Evolutionary conservation across 2,888 invertebrate species (phyloP).

Genomic region (Ptycholaimellus sp.): DNA sequence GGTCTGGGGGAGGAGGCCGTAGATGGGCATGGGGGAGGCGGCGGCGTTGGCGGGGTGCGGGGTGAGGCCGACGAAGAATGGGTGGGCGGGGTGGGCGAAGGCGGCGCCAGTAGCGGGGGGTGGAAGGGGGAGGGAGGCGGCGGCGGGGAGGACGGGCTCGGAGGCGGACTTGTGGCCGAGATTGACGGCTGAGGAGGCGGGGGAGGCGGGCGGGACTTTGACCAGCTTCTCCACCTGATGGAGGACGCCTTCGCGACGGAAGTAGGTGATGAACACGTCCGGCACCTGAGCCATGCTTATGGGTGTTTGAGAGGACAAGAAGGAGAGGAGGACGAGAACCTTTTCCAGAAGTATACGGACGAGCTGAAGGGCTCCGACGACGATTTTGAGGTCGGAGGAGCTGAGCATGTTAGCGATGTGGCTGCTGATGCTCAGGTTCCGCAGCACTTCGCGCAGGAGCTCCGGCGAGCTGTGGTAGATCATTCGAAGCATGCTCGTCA

Average conservation of each 20-base stretch:
- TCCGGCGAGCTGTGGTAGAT: constrained; percentile 91
- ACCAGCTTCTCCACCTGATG: constrained; percentile 25
- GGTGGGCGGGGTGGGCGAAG: too few relatives aligned
- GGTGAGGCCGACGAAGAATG: too few relatives aligned
- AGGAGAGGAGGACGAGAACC: too few relatives aligned
- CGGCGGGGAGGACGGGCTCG: background rate
- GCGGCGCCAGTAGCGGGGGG: too few relatives aligned
- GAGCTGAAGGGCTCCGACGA: constrained; percentile 85
- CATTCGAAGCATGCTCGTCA: constrained; percentile 75
- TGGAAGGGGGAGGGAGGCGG: too few relatives aligned
- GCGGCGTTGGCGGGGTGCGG: too few relatives aligned
- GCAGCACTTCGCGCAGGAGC: constrained; percentile 71
- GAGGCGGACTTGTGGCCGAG: background rate
- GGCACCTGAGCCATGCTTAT: too few relatives aligned
- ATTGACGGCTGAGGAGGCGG: too few relatives aligned
- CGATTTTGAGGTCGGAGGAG: constrained; percentile 66
- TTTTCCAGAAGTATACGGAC: constrained; percentile 55
- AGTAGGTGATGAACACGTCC: constrained; percentile 76
- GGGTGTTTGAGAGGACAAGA: too few relatives aligned
- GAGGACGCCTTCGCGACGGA: constrained; percentile 58
- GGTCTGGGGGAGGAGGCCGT: too few relatives aligned
- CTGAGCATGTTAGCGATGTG: constrained; percentile 97
- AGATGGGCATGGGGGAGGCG: too few relatives aligned
- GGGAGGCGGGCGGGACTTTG: too few relatives aligned
- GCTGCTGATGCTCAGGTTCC: constrained; percentile 89